These are phyloP conservation scores for Rhagoletis pomonella DNA, from an alignment of 1,140 invertebrate genomes.

Conservation along the genomic window DNA sequence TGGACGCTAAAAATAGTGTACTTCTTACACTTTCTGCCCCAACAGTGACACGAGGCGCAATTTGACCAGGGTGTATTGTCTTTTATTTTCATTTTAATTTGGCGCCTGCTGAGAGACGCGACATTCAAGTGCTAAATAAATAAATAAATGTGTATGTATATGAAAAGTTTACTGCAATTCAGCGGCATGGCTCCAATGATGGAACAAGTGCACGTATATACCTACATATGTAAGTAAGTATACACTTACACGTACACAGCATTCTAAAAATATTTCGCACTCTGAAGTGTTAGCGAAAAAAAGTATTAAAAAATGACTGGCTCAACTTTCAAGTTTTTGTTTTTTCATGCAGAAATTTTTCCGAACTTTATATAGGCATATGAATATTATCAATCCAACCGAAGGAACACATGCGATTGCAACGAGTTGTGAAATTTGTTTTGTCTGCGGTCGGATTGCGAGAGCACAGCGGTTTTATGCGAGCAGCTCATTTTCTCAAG, in stretches of 20 bases:
- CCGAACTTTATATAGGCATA: background rate
- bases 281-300: background rate
- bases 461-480: background rate
- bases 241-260: no score
- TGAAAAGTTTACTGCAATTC: background rate
- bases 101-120: background rate
- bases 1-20: no score
- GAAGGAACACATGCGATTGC: background rate
- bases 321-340: background rate
- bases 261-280: no score
- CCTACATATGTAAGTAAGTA: background rate
- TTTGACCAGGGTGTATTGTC: no score
- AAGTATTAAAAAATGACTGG: background rate
- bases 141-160: background rate
- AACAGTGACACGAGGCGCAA: no score
- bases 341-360: background rate
- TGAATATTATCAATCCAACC: no score
- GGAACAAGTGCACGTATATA: background rate
- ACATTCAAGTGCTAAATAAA: background rate
- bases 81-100: background rate
- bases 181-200: background rate
- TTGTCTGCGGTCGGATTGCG: constrained; percentile 10
- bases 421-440: constrained; percentile 2
- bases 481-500: background rate
- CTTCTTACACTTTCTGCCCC: no score